phyloP scores from a whole-genome alignment of 2,888 invertebrate species.

The Caenorhabditis sp. region DNA sequence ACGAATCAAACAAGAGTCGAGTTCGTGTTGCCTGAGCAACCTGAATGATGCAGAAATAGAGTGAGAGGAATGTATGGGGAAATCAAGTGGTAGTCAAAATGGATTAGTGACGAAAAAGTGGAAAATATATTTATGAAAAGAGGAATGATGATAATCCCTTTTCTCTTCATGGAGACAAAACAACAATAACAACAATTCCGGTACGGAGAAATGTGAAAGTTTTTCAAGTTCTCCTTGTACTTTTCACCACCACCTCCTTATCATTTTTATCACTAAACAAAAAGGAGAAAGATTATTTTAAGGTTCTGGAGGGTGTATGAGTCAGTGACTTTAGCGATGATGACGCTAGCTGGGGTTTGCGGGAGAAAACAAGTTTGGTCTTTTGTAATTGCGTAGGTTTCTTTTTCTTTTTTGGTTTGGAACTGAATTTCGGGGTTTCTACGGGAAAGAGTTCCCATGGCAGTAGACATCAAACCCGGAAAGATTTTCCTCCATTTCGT shows the following conservation, averaged over 20 bases:
- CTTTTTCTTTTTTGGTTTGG: too few relatives aligned
- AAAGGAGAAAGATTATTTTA: constrained; percentile 18
- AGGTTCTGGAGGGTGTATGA: constrained; percentile 18
- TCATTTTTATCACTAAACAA: not conserved
- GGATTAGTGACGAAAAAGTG: constrained; percentile 50
- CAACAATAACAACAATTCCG: constrained; percentile 31
- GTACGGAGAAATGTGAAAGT: too few relatives aligned
- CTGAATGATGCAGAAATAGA: too few relatives aligned
- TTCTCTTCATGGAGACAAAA: not conserved
- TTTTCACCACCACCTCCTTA: constrained; percentile 1
- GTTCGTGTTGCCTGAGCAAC: not conserved
- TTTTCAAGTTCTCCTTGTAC: constrained; percentile 17
- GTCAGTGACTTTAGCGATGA: constrained; percentile 6
- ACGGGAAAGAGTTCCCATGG: constrained; percentile 14
- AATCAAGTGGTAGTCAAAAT: constrained; percentile 24
- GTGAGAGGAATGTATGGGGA: too few relatives aligned
- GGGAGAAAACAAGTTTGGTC: constrained; percentile 28
- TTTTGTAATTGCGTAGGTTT: not conserved
- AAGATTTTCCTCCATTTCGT: not conserved
- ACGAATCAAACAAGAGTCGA: constrained; percentile 6
- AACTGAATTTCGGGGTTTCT: not conserved
- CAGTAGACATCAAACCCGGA: not conserved
- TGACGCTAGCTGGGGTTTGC: constrained; percentile 8
- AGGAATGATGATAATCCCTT: constrained; percentile 30
- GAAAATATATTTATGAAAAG: constrained; percentile 12